Percentiles rank a stretch among this genome's conserved stretches.
Evolutionary conservation across 1,140 invertebrate genomes (phyloP).

Genomic region (Phenacoccus solenopsis): DNA sequence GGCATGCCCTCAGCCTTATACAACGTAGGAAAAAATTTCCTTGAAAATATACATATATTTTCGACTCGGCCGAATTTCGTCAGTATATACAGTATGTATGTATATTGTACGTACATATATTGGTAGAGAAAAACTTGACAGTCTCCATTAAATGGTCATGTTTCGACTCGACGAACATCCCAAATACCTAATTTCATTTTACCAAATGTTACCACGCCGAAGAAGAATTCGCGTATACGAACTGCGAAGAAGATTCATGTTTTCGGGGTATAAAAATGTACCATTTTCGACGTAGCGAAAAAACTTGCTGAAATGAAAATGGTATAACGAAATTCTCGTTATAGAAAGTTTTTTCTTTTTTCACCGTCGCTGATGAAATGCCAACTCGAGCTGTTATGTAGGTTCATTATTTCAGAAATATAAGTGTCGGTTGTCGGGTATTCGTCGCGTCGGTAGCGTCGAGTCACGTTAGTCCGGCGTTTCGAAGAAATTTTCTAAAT

Average conservation of each 20-base stretch:
- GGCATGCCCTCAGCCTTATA: no score
- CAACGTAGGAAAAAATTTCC: no score
- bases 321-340: not conserved
- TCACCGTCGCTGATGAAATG: not conserved
- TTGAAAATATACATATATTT: no score
- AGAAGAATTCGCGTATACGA: not conserved
- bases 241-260: not conserved
- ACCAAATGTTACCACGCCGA: not conserved
- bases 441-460: no score
- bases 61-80: no score
- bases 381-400: not conserved
- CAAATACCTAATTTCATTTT: not conserved
- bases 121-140: no score
- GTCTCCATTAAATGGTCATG: no score
- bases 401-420: not conserved
- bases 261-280: not conserved
- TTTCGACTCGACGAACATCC: no score
- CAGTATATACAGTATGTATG: no score
- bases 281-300: not conserved
- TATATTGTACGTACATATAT: no score
- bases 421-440: conserved; percentile 1
- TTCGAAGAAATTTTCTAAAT: no score
- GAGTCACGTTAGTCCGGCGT: no score
- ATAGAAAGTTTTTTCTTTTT: not conserved
- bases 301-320: not conserved